Base-by-base conservation (phyloP, 2,888 invertebrate genomes). In the Mermis nigrescens region DNA sequence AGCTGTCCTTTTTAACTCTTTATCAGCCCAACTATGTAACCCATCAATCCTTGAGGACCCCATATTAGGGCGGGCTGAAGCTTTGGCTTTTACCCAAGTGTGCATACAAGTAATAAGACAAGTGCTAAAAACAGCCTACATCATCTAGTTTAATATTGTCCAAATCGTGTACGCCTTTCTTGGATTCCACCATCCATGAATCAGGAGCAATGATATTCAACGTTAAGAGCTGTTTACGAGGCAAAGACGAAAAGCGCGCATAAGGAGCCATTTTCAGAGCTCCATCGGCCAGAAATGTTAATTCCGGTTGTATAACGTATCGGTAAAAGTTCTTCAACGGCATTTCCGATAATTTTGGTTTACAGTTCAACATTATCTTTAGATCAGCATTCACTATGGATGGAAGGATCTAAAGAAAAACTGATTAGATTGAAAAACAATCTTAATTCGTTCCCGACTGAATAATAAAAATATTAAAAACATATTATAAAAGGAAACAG, bases 321-420 rank as follows among this genome's bases (percentile, higher is more conserved):
- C 94, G 86, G 77, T 91, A 95, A 76, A 90, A 95, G 70, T 89
- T 89, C 74, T 94, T 95, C 1, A 98, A 79, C 0, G 98, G 98
- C 86, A 98, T 86, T 70, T 95, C 95, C 51, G 94, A 94, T 73
- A 94, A 88, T 73, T 95, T 94, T 64, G 90, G 86, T 55, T 86
- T 82, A 63, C 91, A 88, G 73, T 94, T 95, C 68, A 98, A 79
- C 73, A 85, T 89, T 31, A 98, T 78, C 69, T 82, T 82, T 67
- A 98, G 81, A 68, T 87, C 83, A 68, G 87, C 86, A 77, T 95
- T 95, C 62, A 92, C 77, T 3, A 89, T 84, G 67, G 86, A 82
- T 2, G 85, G 82, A 45, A 98, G 74, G 1, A 86, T 81, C 66
- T 73, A 65, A n/a, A 70, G n/a, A n/a, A n/a, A n/a, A n/a, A n/a